phyloP scores from a whole-genome alignment of 1,140 invertebrate genomes.

The Stegodyphus mimosarum region DNA sequence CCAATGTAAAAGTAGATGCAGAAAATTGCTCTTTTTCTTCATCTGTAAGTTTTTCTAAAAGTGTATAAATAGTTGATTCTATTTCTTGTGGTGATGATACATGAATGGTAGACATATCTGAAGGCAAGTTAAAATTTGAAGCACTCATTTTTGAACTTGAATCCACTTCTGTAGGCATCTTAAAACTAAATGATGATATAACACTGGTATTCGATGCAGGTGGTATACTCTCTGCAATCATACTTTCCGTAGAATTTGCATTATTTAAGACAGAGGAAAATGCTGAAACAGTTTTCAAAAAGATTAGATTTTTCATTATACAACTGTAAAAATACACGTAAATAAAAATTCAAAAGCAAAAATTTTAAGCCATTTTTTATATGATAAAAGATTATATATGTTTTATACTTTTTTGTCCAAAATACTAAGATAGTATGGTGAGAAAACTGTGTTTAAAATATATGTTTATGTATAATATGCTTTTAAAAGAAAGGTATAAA shows the following conservation, averaged over 20 bases:
- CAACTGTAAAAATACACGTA: no score
- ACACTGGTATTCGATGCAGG: background rate
- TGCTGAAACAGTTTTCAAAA: no score
- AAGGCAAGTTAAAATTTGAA: slow-evolving; percentile 24
- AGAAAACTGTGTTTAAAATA: no score
- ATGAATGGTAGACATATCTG: background rate
- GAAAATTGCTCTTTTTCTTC: slow-evolving; percentile 42
- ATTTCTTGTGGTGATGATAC: background rate
- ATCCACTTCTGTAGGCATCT: background rate
- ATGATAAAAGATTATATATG: no score
- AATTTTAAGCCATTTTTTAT: no score
- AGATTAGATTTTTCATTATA: no score
- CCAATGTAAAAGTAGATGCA: slow-evolving; percentile 40
- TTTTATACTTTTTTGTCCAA: no score
- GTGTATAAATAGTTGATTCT: slow-evolving; percentile 18
- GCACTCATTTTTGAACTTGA: background rate
- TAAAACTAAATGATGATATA: slow-evolving; percentile 8
- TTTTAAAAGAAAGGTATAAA: no score
- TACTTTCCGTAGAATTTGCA: background rate
- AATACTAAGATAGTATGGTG: no score
- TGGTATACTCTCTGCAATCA: background rate
- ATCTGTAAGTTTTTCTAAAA: slow-evolving; percentile 15
- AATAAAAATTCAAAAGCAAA: no score
- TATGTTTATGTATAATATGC: no score
- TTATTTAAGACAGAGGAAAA: no score